A percentile compares a stretch with the other conserved stretches of the same genome.
Evolutionary conservation across 2,888 invertebrate genomes (phyloP).

Genomic region (Ormyrus nitidulus): DNA sequence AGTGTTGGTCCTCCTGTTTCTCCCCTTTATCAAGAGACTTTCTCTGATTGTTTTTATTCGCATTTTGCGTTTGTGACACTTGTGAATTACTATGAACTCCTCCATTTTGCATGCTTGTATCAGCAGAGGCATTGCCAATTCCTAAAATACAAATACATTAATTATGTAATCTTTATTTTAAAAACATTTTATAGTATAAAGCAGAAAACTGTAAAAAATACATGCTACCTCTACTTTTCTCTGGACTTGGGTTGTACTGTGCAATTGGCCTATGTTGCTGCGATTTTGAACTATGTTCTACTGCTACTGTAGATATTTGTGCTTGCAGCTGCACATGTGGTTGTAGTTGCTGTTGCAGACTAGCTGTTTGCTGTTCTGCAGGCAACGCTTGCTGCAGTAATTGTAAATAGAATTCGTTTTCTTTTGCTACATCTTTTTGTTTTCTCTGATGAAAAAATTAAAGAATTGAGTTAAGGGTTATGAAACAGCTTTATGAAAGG

Average conservation of each 20-base stretch:
- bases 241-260: constrained; percentile 75
- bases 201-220: constrained; percentile 64
- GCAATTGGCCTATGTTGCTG: constrained; percentile 71
- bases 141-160: constrained; percentile 40
- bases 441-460: constrained; percentile 79
- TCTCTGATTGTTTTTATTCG: constrained; percentile 77
- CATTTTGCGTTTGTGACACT: constrained; percentile 68
- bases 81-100: constrained; percentile 70
- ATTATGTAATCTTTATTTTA: constrained; percentile 16
- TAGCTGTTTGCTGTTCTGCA: constrained; percentile 77
- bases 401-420: constrained; percentile 96
- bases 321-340: constrained; percentile 67
- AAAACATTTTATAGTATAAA: constrained; percentile 1
- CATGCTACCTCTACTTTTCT: constrained; percentile 76
- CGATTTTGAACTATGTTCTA: constrained; percentile 71
- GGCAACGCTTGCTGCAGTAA: constrained; percentile 94
- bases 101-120: constrained; percentile 72
- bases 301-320: constrained; percentile 64
- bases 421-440: constrained; percentile 94
- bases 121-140: constrained; percentile 58
- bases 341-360: constrained; percentile 69
- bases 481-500: background rate
- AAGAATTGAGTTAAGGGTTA: constrained; percentile 25
- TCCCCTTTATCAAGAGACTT: constrained; percentile 77
- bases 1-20: constrained; percentile 72